Conservation (phyloP, 2,888 invertebrate genomes). For the Pomacea canaliculata region DNA sequence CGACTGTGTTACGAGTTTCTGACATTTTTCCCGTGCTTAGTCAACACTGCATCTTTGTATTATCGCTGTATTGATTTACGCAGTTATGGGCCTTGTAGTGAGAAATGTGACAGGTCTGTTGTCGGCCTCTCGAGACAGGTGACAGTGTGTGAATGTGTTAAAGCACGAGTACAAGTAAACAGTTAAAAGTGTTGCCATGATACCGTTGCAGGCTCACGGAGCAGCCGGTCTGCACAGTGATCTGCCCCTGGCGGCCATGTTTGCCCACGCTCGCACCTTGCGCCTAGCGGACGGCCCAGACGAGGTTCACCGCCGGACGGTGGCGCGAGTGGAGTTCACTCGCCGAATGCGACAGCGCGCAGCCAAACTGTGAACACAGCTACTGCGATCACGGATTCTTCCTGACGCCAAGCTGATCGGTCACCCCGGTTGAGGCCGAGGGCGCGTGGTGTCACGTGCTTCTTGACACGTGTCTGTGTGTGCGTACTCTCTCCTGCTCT, state of each 20-base stretch:
- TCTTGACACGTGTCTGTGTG: neutral
- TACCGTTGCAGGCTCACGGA: constrained; percentile 56
- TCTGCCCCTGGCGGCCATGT: constrained; percentile 67
- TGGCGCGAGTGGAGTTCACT: constrained; percentile 61
- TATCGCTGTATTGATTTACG: neutral
- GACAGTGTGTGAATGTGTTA: no score
- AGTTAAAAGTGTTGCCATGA: no score
- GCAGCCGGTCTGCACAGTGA: constrained; percentile 69
- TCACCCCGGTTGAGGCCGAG: no score
- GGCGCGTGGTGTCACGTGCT: neutral
- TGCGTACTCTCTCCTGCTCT: neutral
- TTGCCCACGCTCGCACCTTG: constrained; percentile 66
- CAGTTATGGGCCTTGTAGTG: neutral
- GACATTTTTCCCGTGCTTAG: neutral
- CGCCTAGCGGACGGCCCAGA: constrained; percentile 72
- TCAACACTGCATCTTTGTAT: neutral
- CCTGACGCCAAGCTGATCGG: no score
- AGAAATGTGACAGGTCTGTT: no score
- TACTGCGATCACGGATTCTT: no score
- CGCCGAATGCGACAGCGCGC: constrained; percentile 23
- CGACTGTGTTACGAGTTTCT: neutral
- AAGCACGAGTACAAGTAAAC: no score
- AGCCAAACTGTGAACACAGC: constrained; percentile 19
- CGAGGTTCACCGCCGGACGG: constrained; percentile 66
- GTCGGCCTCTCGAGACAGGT: no score